Evolutionary conservation across 1,140 invertebrate genomes (phyloP).

Genomic region (Apocrypta bakeri): DNA sequence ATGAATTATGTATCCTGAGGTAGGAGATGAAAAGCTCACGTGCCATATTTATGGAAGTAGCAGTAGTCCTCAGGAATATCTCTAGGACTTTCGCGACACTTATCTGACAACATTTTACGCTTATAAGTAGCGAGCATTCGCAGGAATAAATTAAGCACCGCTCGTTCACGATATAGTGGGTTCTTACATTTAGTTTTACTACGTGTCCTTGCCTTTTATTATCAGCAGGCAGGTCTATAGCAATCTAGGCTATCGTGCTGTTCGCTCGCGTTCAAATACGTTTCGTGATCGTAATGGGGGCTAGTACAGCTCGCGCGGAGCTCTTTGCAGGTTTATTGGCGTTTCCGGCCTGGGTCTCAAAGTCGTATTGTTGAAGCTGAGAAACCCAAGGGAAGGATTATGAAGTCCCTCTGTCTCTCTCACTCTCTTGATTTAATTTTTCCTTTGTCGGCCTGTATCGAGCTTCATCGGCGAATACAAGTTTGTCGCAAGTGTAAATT

Average conservation of each 20-base stretch:
- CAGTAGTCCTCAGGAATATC: slow-evolving; percentile 15
- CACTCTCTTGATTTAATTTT: not conserved
- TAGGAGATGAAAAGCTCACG: not conserved
- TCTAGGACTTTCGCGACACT: too few relatives aligned
- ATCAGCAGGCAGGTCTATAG: slow-evolving; percentile 44
- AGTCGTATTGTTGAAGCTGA: slow-evolving; percentile 30
- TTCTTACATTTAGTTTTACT: slow-evolving; percentile 49
- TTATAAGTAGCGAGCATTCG: slow-evolving; percentile 29
- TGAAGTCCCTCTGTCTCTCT: slow-evolving; percentile 7
- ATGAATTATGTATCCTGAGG: not conserved
- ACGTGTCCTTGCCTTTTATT: slow-evolving; percentile 49
- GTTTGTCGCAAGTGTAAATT: not conserved
- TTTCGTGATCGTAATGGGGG: slow-evolving; percentile 46
- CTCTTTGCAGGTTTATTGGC: slow-evolving; percentile 44
- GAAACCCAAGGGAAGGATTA: slow-evolving; percentile 24
- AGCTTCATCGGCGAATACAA: not conserved
- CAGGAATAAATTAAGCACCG: slow-evolving; percentile 36
- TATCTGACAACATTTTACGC: slow-evolving; percentile 28
- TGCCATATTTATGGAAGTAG: not conserved
- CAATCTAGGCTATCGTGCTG: slow-evolving; percentile 37
- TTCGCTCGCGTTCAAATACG: slow-evolving; percentile 15
- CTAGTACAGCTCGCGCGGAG: not conserved
- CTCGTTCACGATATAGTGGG: slow-evolving; percentile 20
- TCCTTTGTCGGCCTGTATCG: not conserved
- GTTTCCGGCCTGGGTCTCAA: slow-evolving; percentile 10